phyloP scores from a whole-genome alignment of 2,797 vertebrate genomes.

The Acanthis flammea region DNA sequence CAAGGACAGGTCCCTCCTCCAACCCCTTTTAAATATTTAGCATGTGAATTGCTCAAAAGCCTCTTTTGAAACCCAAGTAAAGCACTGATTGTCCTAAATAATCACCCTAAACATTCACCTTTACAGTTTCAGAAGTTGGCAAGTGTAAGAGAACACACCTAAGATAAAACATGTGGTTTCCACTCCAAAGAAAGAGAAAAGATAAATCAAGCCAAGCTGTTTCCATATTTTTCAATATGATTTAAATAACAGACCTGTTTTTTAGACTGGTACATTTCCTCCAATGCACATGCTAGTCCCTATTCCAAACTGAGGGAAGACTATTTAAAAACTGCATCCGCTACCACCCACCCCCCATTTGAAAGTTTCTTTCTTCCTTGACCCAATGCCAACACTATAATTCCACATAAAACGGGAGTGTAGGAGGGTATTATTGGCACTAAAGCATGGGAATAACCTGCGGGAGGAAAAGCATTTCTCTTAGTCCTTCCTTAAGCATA shows the following conservation, averaged over 20 bases:
- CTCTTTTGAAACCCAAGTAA: not conserved
- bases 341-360: not conserved
- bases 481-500: not conserved
- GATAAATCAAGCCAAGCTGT: not conserved
- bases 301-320: not conserved
- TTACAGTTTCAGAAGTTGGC: not conserved
- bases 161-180: conserved; percentile 3
- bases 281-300: not conserved
- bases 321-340: not conserved
- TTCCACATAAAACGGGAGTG: conserved; percentile 35
- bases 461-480: not conserved
- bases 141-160: not conserved
- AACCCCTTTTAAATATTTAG: not conserved
- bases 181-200: conserved; percentile 4
- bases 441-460: conserved; percentile 61
- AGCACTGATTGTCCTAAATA: not conserved
- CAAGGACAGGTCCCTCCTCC: not conserved
- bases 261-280: not conserved
- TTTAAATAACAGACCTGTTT: conserved; percentile 39
- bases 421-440: conserved; percentile 52
- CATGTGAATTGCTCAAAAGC: not conserved
- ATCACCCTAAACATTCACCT: not conserved
- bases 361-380: conserved; percentile 10
- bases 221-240: conserved; percentile 14
- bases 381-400: conserved; percentile 18